phyloP scores from a whole-genome alignment of 2,797 vertebrate species.

The Sandelia bainsii region DNA sequence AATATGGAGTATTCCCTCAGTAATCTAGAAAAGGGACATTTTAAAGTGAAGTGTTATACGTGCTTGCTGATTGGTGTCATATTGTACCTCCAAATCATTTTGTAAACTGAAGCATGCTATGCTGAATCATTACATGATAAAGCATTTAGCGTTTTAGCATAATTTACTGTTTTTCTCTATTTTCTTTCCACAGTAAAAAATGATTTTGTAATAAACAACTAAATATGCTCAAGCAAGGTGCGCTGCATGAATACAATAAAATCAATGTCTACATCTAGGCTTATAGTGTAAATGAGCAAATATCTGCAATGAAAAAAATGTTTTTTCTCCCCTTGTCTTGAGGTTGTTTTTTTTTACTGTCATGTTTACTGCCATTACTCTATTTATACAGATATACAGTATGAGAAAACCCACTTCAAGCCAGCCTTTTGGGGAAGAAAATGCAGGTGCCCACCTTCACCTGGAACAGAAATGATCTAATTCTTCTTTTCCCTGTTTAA shows the following conservation, averaged over 20 bases:
- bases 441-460: conserved; percentile 54
- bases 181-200: conserved; percentile 55
- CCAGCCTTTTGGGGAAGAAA: conserved; percentile 43
- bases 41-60: conserved; percentile 41
- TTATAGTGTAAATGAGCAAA: conserved; percentile 53
- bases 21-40: conserved; percentile 25
- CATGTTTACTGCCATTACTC: conserved; percentile 39
- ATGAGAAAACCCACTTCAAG: conserved; percentile 45
- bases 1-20: neutral
- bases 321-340: conserved; percentile 57
- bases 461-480: conserved; percentile 60
- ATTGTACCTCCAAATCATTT: conserved; percentile 61
- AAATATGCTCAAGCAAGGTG: conserved; percentile 67
- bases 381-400: conserved; percentile 40
- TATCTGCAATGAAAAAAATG: conserved; percentile 77
- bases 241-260: conserved; percentile 65
- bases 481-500: conserved; percentile 32
- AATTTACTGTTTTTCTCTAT: conserved; percentile 48
- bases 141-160: conserved; percentile 70
- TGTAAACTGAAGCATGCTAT: conserved; percentile 28
- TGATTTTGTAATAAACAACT: conserved; percentile 45
- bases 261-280: conserved; percentile 64
- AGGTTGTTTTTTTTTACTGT: conserved; percentile 62
- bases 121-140: conserved; percentile 52
- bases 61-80: conserved; percentile 46